Evolutionary conservation across 2,113 vertebrate genomes (phyloP).

Genomic region (Gymnorhina tibicen): DNA sequence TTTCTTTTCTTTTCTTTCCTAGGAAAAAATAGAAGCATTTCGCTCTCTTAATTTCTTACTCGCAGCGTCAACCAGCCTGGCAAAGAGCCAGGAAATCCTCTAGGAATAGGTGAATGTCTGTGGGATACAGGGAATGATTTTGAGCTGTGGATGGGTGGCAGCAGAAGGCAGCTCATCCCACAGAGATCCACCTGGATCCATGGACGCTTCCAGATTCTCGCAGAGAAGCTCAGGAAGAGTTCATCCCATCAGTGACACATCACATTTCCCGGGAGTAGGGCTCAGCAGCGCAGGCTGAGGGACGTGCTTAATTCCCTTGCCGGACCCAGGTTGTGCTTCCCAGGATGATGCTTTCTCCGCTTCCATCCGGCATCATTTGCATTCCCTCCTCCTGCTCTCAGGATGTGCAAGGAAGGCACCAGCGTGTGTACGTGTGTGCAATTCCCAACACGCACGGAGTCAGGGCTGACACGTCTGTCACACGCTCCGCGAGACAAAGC

Average conservation of each 20-base stretch:
- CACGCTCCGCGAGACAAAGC: constrained; percentile 28
- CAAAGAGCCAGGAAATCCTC: not conserved
- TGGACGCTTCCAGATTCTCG: not conserved
- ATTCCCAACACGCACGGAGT: not conserved
- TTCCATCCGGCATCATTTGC: not conserved
- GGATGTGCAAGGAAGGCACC: not conserved
- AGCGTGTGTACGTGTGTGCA: not conserved
- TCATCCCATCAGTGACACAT: not conserved
- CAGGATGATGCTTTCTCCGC: not conserved
- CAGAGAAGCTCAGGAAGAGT: not conserved
- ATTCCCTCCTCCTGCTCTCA: not conserved
- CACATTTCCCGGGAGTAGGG: not conserved
- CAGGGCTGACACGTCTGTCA: not conserved
- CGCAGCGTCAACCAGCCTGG: not conserved
- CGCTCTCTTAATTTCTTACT: not conserved
- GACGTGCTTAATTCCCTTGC: not conserved
- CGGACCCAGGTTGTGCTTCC: not conserved
- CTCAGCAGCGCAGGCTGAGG: not conserved
- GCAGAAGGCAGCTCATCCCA: not conserved
- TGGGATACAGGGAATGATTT: not conserved
- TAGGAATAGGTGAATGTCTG: not conserved
- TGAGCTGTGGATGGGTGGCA: not conserved
- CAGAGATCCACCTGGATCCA: not conserved
- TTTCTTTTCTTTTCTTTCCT: not conserved
- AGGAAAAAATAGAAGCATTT: not conserved